These are phyloP conservation scores for Labroides dimidiatus DNA, from an alignment of 2,797 vertebrate species.

Conservation along the genomic window DNA sequence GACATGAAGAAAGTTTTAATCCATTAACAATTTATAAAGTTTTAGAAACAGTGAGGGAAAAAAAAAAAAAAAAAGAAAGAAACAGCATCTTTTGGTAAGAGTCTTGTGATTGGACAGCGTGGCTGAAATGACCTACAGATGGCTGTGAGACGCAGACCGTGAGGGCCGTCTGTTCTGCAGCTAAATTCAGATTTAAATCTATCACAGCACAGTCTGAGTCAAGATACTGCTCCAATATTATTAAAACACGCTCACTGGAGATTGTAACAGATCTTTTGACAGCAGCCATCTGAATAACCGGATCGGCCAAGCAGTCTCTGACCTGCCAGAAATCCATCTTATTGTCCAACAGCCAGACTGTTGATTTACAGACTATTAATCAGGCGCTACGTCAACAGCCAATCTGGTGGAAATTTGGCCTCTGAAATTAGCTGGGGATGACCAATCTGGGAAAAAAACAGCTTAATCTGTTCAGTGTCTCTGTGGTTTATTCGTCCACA, in stretches of 20 bases:
- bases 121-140: background rate
- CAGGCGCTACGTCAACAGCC: background rate
- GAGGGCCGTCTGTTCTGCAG: background rate
- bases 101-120: background rate
- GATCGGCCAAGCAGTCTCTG: background rate
- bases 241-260: background rate
- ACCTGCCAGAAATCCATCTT: conserved; percentile 5
- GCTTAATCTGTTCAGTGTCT: background rate
- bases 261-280: background rate
- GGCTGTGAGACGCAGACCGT: background rate
- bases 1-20: too few species aligned
- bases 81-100: background rate
- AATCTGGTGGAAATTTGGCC: background rate
- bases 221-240: background rate
- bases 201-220: background rate
- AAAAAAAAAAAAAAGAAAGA: too few species aligned
- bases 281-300: background rate
- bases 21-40: too few species aligned
- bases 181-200: background rate
- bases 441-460: background rate
- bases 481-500: too few species aligned
- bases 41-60: background rate
- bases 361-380: background rate
- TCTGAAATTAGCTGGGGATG: background rate
- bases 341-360: background rate